phyloP scores from a whole-genome alignment of 2,113 vertebrate genomes.

The Notarius lentiginosus region DNA sequence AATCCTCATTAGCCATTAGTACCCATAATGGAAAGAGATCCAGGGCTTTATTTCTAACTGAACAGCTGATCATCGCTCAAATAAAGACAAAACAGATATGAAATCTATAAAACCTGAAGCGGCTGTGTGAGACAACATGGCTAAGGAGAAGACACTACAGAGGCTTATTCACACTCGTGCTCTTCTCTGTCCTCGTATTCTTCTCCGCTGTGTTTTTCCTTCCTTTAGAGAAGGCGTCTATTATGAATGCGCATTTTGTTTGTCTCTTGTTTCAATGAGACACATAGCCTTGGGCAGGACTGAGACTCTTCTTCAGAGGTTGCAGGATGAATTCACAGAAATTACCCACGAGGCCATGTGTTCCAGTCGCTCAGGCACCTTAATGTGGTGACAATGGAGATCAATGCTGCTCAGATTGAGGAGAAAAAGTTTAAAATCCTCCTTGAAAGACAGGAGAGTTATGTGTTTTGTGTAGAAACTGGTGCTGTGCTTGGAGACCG shows the following conservation, averaged over 20 bases:
- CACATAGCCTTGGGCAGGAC: constrained; percentile 64
- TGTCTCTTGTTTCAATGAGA: constrained; percentile 65
- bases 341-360: constrained; percentile 61
- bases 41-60: neutral
- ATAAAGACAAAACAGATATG: neutral
- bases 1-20: neutral
- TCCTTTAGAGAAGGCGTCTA: constrained; percentile 54
- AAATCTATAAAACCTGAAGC: neutral
- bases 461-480: constrained; percentile 56
- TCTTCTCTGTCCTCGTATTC: neutral
- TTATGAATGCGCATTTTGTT: constrained; percentile 61
- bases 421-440: constrained; percentile 55
- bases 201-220: neutral
- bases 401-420: constrained; percentile 29
- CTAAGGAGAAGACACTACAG: neutral
- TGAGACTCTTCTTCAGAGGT: constrained; percentile 62
- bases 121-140: neutral
- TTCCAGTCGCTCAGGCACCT: constrained; percentile 59
- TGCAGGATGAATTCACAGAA: constrained; percentile 70
- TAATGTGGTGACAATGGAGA: constrained; percentile 36
- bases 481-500: constrained; percentile 24
- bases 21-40: neutral
- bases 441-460: constrained; percentile 57
- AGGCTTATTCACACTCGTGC: neutral
- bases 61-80: neutral